A percentile compares a stretch with the other conserved stretches of the same genome.
These are phyloP conservation scores for Reticulitermes lucifugus DNA, from an alignment of 2,888 invertebrate genomes.

Conservation along the genomic window DNA sequence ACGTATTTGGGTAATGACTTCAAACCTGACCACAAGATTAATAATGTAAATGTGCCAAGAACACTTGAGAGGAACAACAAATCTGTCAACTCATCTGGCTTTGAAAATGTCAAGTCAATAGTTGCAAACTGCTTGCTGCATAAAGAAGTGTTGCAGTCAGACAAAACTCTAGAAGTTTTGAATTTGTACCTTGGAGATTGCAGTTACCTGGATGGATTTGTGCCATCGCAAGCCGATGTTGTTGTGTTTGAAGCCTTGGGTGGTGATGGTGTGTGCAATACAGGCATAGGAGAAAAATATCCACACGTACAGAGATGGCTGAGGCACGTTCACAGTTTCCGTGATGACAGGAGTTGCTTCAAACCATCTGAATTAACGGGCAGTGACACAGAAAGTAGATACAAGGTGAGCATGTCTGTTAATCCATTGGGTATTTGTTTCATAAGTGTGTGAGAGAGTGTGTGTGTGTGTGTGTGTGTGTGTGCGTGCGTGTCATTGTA, in stretches of 20 bases:
- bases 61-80: neutral
- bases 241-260: constrained; percentile 58
- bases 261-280: neutral
- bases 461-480: too few species aligned
- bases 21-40: constrained; percentile 44
- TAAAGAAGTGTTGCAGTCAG: neutral
- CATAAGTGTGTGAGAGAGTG: too few species aligned
- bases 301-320: constrained; percentile 64
- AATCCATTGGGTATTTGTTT: too few species aligned
- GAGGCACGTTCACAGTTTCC: constrained; percentile 61
- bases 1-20: constrained; percentile 59
- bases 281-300: constrained; percentile 55
- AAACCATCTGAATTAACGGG: neutral
- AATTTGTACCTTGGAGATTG: constrained; percentile 62
- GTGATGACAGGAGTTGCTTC: constrained; percentile 17
- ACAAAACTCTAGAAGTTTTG: constrained; percentile 56
- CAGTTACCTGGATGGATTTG: constrained; percentile 63
- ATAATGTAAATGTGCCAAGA: constrained; percentile 46
- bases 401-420: constrained; percentile 12
- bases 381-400: neutral
- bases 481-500: too few species aligned
- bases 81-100: neutral
- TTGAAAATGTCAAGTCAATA: constrained; percentile 31
- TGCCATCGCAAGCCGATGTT: constrained; percentile 62
- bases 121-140: neutral